Conservation (phyloP, 2,113 vertebrate species). For the Strix aluco region DNA sequence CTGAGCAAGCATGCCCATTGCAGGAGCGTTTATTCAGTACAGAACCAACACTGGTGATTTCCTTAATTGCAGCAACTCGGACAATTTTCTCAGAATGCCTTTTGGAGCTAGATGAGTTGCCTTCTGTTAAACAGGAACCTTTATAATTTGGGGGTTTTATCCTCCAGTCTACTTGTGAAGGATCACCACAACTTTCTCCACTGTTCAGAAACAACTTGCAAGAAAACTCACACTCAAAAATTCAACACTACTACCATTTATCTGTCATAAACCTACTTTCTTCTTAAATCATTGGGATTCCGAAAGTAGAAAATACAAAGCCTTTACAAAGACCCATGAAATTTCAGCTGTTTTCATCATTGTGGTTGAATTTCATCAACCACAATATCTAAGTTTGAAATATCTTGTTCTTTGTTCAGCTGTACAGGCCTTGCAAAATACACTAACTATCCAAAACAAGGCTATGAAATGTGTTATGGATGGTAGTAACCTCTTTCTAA, state of each 20-base stretch:
- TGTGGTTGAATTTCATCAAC: not conserved
- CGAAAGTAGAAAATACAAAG: not conserved
- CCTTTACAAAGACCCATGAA: not conserved
- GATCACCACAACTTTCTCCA: not conserved
- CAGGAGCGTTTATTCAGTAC: not conserved
- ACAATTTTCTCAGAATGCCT: not conserved
- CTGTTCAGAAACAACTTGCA: not conserved
- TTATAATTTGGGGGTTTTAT: not conserved
- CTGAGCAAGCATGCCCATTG: constrained; percentile 19
- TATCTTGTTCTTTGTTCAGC: not conserved
- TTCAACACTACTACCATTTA: not conserved
- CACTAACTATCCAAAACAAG: not conserved
- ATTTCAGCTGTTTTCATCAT: not conserved
- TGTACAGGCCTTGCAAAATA: not conserved
- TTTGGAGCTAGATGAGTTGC: not conserved
- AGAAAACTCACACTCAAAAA: not conserved
- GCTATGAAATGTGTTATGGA: not conserved
- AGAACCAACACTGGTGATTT: not conserved
- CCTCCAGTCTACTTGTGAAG: not conserved
- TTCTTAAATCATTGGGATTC: not conserved
- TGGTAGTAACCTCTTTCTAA: not conserved
- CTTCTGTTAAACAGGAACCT: not conserved
- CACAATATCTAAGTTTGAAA: not conserved
- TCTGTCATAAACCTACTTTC: not conserved
- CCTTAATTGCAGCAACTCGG: not conserved